Conservation (phyloP, 2,797 vertebrate genomes). For the Acestrorhynchus altus region DNA sequence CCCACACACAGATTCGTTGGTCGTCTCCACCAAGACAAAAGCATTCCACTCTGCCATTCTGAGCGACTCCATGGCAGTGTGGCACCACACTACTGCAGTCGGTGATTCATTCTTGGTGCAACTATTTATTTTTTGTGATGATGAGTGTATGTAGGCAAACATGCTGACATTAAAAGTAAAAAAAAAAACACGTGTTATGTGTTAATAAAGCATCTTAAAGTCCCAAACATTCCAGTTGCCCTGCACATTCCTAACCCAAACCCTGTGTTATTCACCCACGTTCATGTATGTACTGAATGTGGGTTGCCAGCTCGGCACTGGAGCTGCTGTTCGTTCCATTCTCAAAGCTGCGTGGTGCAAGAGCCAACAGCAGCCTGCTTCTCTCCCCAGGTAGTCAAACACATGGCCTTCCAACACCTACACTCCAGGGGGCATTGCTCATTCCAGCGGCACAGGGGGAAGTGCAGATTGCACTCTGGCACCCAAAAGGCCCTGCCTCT, state of each 20-base stretch:
- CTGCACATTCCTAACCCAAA: neutral
- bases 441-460: constrained; percentile 49
- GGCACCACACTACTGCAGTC: no score
- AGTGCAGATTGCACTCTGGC: constrained; percentile 44
- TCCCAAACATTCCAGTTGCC: neutral
- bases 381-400: constrained; percentile 55
- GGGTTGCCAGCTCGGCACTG: constrained; percentile 14
- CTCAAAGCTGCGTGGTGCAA: constrained; percentile 13
- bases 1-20: no score
- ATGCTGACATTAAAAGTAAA: no score
- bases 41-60: no score
- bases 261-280: neutral
- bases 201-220: no score
- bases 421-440: constrained; percentile 64
- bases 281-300: constrained; percentile 18
- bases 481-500: constrained; percentile 55
- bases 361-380: constrained; percentile 17
- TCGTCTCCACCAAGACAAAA: no score
- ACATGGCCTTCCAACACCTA: constrained; percentile 58
- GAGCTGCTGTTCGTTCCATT: constrained; percentile 20
- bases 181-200: no score
- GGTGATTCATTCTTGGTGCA: no score
- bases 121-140: no score
- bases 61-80: no score
- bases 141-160: no score